Evolutionary conservation across 1,140 invertebrate genomes (phyloP), one percentile per base, ranked within the genome.

Genomic region (Meteorus sp.): DNA sequence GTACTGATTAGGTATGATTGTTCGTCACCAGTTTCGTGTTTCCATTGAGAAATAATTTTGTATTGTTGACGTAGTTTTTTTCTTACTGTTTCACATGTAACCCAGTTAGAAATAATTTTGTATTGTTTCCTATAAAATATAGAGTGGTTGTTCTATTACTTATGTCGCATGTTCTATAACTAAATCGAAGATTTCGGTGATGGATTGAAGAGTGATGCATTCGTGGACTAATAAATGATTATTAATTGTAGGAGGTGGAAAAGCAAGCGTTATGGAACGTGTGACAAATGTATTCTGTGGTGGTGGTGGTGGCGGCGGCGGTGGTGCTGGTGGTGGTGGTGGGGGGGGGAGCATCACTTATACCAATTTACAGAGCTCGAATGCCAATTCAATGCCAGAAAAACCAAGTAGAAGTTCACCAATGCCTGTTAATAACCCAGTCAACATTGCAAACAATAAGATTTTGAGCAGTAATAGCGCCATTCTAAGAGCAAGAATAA

Each of bases 241-340:
- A 41, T 15, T 54, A 51, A 54, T 63, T 62, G 8, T 57, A 77
- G 76, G 76, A 29, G 65, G 73, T 77, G 76, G 71, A 56, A 84
- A 86, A 68, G 82, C 85, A 11, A 88, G 87, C 67, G 90, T 92
- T 54, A 92, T 92, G 84, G 90, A 93, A 77, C 85, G 91, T 53
- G 89, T 92, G 23, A 91, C 91, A 20, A 90, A 88, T 71, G 91
- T 90, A 7, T 85, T 93, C 33, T 92, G 90, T 73, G 90, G 90
- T 1, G 83, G 84, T 31, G 80, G 78, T 60, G 75, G 55, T 15
- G 56, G 56, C 19, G 80, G 78, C 58, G 75, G 56, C 6, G 56
- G 56, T 9, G 80, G 78, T 60, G 75, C 76, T 73, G 90, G 90
- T 1, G 83, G 84, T 31, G 80, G 78, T 60, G 75, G 55, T 15